phyloP scores from a whole-genome alignment of 1,140 invertebrate genomes.

The Pogonomyrmex californicus region DNA sequence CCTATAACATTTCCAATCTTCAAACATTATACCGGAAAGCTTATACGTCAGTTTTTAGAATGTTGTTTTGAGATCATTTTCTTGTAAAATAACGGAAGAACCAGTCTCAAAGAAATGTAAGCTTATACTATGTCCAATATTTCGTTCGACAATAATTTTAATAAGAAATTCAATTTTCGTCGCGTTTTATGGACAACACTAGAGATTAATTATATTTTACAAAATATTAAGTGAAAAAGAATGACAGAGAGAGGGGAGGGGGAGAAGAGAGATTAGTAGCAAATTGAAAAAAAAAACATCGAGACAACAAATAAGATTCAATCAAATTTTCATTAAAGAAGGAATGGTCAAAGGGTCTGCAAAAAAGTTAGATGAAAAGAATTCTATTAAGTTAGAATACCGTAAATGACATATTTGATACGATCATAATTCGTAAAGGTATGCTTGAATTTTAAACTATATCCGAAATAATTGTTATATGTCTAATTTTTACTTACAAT shows the following conservation, averaged over 20 bases:
- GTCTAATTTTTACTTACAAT: background rate
- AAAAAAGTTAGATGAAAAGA: background rate
- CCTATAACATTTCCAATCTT: background rate
- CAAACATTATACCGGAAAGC: background rate
- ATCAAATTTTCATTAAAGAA: slow-evolving; percentile 24
- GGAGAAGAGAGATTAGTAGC: too few relatives aligned
- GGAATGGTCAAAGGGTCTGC: background rate
- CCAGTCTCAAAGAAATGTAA: background rate
- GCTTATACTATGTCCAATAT: too few relatives aligned
- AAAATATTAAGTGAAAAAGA: background rate
- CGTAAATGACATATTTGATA: background rate
- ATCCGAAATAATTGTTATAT: background rate
- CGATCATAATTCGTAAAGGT: background rate
- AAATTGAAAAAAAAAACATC: background rate
- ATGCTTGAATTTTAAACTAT: background rate
- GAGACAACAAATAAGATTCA: background rate
- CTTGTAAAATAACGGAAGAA: background rate
- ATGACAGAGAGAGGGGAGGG: too few relatives aligned
- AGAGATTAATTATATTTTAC: background rate
- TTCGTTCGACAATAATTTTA: background rate
- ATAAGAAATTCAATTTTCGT: background rate
- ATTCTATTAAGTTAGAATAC: background rate
- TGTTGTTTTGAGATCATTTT: background rate
- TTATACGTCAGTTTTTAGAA: background rate
- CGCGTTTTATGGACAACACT: too few relatives aligned